phyloP scores from a whole-genome alignment of 2,113 vertebrate genomes.

The Heterotis niloticus region DNA sequence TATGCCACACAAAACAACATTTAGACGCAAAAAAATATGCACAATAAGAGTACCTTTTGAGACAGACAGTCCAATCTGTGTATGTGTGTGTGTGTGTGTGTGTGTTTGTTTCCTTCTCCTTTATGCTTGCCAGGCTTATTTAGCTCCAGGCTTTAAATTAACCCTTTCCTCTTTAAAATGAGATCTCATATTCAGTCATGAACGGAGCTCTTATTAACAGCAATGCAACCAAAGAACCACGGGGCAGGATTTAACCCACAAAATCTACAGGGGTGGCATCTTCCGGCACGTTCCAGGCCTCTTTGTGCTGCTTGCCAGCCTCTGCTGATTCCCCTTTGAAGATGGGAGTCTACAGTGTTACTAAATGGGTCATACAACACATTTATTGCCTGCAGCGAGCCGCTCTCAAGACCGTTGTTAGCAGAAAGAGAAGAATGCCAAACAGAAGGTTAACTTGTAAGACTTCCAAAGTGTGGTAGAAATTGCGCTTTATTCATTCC shows the following conservation, averaged over 20 bases:
- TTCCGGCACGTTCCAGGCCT: slow-evolving; percentile 13
- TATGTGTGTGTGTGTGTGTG: neutral
- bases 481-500: slow-evolving; percentile 2
- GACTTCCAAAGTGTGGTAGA: slow-evolving; percentile 18
- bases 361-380: slow-evolving; percentile 30
- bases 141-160: slow-evolving; percentile 11
- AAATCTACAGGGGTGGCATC: slow-evolving; percentile 19
- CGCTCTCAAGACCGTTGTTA: neutral
- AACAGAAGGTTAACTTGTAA: slow-evolving; percentile 35
- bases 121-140: slow-evolving; percentile 1
- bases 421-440: slow-evolving; percentile 12
- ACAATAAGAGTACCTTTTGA: neutral
- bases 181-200: slow-evolving; percentile 12
- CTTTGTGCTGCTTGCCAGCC: slow-evolving; percentile 21
- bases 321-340: slow-evolving; percentile 18
- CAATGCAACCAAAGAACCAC: neutral
- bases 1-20: too few relatives aligned
- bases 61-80: neutral
- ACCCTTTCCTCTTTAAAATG: slow-evolving; percentile 10
- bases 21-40: neutral
- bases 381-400: slow-evolving; percentile 29
- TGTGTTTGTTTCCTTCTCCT: neutral
- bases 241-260: slow-evolving; percentile 5
- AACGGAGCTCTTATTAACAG: neutral
- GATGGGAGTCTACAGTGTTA: slow-evolving; percentile 21